Conservation (phyloP, 2,888 invertebrate genomes). For the Cryptus armator region DNA sequence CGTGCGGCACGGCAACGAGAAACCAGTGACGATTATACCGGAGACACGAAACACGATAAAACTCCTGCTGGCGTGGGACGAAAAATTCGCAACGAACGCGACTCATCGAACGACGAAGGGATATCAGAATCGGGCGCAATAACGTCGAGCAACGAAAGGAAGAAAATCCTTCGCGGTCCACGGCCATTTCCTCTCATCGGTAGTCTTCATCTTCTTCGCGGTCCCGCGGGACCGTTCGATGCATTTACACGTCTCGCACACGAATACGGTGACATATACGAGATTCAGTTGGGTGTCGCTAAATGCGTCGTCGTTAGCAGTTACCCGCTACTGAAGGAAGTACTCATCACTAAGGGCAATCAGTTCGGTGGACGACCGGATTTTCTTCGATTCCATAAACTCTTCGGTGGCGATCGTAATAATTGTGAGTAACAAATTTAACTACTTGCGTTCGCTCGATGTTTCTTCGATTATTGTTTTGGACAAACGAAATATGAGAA, state of each 20-base stretch:
- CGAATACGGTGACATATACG: constrained; percentile 91
- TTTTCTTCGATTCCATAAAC: constrained; percentile 92
- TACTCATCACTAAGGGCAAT: constrained; percentile 92
- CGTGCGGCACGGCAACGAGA: not conserved
- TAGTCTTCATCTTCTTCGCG: constrained; percentile 89
- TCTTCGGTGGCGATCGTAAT: constrained; percentile 94
- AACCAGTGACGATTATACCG: not conserved
- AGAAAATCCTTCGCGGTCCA: constrained; percentile 73
- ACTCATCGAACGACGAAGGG: not conserved
- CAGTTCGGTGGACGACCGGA: constrained; percentile 94
- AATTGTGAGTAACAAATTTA: constrained; percentile 90
- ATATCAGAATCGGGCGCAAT: not conserved
- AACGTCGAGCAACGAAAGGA: constrained; percentile 20
- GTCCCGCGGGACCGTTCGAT: constrained; percentile 89
- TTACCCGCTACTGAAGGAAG: constrained; percentile 90
- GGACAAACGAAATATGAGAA: too few species aligned
- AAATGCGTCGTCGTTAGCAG: constrained; percentile 92
- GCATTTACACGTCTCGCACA: constrained; percentile 90
- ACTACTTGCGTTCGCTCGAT: too few species aligned
- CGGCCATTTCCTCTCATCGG: constrained; percentile 89
- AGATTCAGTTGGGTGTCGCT: constrained; percentile 89
- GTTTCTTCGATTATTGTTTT: too few species aligned
- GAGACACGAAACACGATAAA: constrained; percentile 1
- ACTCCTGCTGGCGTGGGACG: not conserved
- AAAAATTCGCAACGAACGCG: constrained; percentile 49